These are phyloP conservation scores for Pomacea maculata DNA, from an alignment of 1,140 invertebrate species.

Conservation along the genomic window DNA sequence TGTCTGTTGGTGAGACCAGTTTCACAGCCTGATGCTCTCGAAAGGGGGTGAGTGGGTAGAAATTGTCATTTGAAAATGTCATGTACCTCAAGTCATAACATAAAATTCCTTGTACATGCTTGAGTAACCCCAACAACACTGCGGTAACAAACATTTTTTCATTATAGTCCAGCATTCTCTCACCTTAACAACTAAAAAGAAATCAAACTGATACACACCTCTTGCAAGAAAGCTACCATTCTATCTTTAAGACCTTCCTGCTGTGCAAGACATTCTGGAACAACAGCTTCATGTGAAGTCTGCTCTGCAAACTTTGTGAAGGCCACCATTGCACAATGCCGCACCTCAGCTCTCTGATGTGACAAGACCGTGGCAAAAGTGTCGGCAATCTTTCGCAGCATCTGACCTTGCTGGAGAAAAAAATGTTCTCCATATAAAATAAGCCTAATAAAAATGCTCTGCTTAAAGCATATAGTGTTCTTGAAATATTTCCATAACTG, in stretches of 20 bases:
- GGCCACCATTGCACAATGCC: slow-evolving; percentile 32
- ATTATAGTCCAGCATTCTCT: background rate
- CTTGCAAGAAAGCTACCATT: slow-evolving; percentile 43
- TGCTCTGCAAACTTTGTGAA: slow-evolving; percentile 47
- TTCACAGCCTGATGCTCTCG: too few relatives aligned
- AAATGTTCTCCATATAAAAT: background rate
- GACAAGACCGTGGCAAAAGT: slow-evolving; percentile 30
- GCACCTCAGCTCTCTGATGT: slow-evolving; percentile 30
- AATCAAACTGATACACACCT: slow-evolving; percentile 28
- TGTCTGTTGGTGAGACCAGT: too few relatives aligned
- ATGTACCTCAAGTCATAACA: background rate
- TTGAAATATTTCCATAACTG: too few relatives aligned
- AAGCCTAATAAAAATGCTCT: background rate
- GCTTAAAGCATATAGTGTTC: too few relatives aligned
- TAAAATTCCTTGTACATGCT: background rate
- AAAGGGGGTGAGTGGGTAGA: too few relatives aligned
- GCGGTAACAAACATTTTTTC: background rate
- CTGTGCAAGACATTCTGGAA: slow-evolving; percentile 44
- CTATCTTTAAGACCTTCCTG: slow-evolving; percentile 32
- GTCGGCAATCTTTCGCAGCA: slow-evolving; percentile 30
- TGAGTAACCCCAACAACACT: background rate
- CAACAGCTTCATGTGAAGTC: slow-evolving; percentile 40
- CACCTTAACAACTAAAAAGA: background rate
- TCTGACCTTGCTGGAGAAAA: slow-evolving; percentile 22
- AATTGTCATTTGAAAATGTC: too few relatives aligned